These are phyloP conservation scores for Xanthia togata DNA, from an alignment of 2,888 invertebrate species.

Conservation along the genomic window DNA sequence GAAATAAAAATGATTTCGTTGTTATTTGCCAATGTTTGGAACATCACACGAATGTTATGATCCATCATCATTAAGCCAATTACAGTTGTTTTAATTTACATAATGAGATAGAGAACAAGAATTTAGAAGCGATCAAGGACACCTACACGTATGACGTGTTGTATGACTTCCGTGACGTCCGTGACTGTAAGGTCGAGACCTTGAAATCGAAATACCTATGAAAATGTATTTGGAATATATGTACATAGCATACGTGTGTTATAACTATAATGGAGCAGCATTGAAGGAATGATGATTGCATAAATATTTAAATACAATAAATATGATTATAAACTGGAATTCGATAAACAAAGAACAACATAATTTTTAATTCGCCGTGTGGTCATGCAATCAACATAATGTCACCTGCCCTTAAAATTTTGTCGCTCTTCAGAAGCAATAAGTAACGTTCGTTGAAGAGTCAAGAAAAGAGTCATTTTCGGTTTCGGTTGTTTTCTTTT, in stretches of 20 bases:
- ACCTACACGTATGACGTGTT: conserved; percentile 49
- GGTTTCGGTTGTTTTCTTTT: conserved; percentile 35
- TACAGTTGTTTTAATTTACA: conserved; percentile 41
- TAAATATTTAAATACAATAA: conserved; percentile 75
- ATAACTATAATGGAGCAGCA: conserved; percentile 42
- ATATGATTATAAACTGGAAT: conserved; percentile 53
- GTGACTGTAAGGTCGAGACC: conserved; percentile 65
- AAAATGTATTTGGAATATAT: conserved; percentile 56
- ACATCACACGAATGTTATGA: conserved; percentile 49
- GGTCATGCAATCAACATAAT: conserved; percentile 79
- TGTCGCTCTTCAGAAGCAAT: conserved; percentile 41
- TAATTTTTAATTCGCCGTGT: conserved; percentile 58
- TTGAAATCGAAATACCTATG: conserved; percentile 68
- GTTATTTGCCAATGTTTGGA: conserved; percentile 45
- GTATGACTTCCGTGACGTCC: conserved; percentile 46
- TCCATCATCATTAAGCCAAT: conserved; percentile 41
- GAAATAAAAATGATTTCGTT: conserved; percentile 57
- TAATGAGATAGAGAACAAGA: conserved; percentile 49
- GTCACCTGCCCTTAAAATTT: conserved; percentile 78
- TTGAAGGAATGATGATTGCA: conserved; percentile 77
- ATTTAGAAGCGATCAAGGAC: conserved; percentile 37
- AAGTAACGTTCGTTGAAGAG: conserved; percentile 19
- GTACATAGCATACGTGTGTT: conserved; percentile 61
- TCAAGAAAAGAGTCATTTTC: conserved; percentile 24
- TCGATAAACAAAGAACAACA: conserved; percentile 40